A percentile compares a stretch with the other conserved stretches of the same genome.
Evolutionary conservation across 2,888 invertebrate genomes (phyloP).

Genomic region (Balanococcus diminutus): DNA sequence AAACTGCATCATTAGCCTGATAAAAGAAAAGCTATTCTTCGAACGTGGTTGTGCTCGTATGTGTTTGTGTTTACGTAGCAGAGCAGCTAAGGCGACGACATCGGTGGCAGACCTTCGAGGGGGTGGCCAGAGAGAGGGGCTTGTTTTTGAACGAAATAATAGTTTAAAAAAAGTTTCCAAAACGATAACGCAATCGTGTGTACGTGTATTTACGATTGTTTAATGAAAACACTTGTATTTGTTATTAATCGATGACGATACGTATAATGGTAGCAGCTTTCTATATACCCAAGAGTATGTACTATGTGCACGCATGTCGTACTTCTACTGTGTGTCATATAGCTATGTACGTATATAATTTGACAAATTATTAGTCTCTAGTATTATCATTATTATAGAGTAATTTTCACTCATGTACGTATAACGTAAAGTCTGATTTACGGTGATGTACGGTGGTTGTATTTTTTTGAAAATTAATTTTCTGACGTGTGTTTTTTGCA

Average conservation of each 20-base stretch:
- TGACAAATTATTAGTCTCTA: background rate
- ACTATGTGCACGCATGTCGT: background rate
- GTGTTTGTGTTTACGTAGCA: background rate
- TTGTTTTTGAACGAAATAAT: background rate
- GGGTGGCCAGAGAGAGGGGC: background rate
- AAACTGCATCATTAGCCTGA: background rate
- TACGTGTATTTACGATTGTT: background rate
- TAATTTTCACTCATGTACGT: background rate
- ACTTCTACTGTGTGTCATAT: background rate
- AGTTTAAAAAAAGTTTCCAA: slow-evolving; percentile 18
- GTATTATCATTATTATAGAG: background rate
- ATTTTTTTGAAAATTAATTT: background rate
- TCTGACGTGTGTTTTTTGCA: background rate
- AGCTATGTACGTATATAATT: background rate
- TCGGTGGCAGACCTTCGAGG: background rate
- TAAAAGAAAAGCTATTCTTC: background rate
- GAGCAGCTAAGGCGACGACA: background rate
- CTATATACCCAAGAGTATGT: background rate
- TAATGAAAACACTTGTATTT: slow-evolving; percentile 37
- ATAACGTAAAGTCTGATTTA: too few relatives aligned
- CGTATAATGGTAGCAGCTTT: background rate
- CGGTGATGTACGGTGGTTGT: background rate
- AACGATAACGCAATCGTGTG: slow-evolving; percentile 35
- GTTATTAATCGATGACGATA: slow-evolving; percentile 35
- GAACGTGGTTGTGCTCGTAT: background rate